A percentile compares a stretch with the other conserved stretches of the same genome.
These are phyloP conservation scores for Gobio gobio DNA, from an alignment of 2,113 vertebrate species.

Conservation along the genomic window DNA sequence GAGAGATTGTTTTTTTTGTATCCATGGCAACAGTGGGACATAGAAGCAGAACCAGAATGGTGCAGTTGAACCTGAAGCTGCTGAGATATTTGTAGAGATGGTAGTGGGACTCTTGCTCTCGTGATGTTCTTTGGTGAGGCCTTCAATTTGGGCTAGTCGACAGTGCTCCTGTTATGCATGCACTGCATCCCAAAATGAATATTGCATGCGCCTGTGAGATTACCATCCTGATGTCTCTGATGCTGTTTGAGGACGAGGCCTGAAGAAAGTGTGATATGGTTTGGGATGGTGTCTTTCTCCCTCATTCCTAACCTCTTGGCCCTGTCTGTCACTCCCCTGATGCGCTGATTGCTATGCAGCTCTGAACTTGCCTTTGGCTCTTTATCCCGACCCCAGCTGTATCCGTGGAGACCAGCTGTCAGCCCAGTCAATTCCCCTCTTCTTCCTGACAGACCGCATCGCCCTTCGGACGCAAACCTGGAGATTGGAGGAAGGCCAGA, in stretches of 20 bases:
- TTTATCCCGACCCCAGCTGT: conserved; percentile 42
- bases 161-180: background rate
- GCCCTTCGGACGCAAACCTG: conserved; percentile 49
- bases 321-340: conserved; percentile 45
- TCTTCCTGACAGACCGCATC: conserved; percentile 43
- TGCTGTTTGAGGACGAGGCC: conserved; percentile 5
- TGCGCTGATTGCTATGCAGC: conserved; percentile 57
- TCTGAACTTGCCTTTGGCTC: conserved; percentile 52
- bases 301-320: conserved; percentile 21
- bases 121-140: background rate
- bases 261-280: conserved; percentile 43
- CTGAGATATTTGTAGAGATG: conserved; percentile 25
- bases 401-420: conserved; percentile 51
- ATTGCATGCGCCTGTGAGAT: conserved; percentile 17
- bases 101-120: background rate
- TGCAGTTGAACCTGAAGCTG: conserved; percentile 11
- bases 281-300: conserved; percentile 41
- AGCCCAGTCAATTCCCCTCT: conserved; percentile 56
- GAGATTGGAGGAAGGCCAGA: conserved; percentile 48
- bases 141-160: conserved; percentile 12
- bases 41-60: conserved; percentile 12
- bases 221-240: conserved; percentile 13
- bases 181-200: background rate
- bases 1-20: conserved; percentile 48
- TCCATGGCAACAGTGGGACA: conserved; percentile 40